Conservation (phyloP, 1,140 invertebrate genomes). For the Pseudomyrmex dendroicus region DNA sequence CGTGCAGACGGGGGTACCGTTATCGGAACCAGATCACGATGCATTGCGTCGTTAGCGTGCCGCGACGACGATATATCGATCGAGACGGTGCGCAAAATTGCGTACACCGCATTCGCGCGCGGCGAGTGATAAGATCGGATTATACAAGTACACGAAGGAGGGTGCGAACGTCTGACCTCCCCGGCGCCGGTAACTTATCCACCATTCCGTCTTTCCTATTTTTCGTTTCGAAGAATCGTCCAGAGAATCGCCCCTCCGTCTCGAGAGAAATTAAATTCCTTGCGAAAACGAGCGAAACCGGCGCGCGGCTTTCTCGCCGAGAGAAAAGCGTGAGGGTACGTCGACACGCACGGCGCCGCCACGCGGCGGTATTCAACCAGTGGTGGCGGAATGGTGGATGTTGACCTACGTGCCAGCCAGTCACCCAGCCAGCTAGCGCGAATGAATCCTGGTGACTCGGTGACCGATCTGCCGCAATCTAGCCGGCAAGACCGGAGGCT, state of each 20-base stretch:
- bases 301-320: slow-evolving; percentile 10
- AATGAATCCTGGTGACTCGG: slow-evolving; percentile 33
- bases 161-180: neutral
- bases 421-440: slow-evolving; percentile 12
- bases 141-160: neutral
- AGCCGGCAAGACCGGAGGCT: slow-evolving; percentile 9
- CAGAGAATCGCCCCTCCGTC: slow-evolving; percentile 4
- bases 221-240: neutral
- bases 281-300: neutral
- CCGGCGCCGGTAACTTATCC: neutral
- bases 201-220: neutral
- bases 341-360: slow-evolving; percentile 53
- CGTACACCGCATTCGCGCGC: slow-evolving; percentile 23
- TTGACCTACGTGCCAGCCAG: slow-evolving; percentile 60
- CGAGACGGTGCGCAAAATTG: slow-evolving; percentile 39
- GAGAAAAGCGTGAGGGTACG: slow-evolving; percentile 27
- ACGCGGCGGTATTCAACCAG: slow-evolving; percentile 66
- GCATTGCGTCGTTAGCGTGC: slow-evolving; percentile 19
- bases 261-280: slow-evolving; percentile 61
- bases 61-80: slow-evolving; percentile 33
- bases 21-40: slow-evolving; percentile 25
- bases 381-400: slow-evolving; percentile 59
- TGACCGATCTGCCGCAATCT: slow-evolving; percentile 40
- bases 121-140: slow-evolving; percentile 29
- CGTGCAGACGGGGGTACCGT: neutral